These are phyloP conservation scores for Helarctos malayanus DNA, from an alignment of 2,797 vertebrate species.

Conservation along the genomic window DNA sequence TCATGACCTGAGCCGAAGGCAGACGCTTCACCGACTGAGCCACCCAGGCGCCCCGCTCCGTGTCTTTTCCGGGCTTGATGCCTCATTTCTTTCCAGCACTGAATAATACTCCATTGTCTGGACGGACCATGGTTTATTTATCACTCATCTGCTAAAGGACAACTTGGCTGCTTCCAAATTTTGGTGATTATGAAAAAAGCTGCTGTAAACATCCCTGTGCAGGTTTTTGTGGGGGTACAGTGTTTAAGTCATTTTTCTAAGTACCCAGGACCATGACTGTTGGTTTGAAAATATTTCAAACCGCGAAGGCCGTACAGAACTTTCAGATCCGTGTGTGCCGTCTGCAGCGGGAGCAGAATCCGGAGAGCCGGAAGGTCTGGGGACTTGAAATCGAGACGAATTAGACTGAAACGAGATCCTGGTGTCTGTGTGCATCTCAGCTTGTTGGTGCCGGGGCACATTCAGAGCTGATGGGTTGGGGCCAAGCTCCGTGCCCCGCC, in stretches of 20 bases:
- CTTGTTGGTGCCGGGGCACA: rapidly evolving
- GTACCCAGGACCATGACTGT: not conserved
- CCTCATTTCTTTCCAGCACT: not conserved
- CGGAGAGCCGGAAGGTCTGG: not conserved
- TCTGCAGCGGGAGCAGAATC: not conserved
- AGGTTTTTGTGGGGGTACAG: not conserved
- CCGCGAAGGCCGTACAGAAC: too few species aligned
- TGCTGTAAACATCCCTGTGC: too few species aligned
- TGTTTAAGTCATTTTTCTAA: not conserved
- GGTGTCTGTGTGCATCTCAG: rapidly evolving
- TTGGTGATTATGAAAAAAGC: not conserved
- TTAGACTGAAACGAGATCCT: not conserved
- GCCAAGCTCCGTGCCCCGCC: rapidly evolving
- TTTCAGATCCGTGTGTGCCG: not conserved
- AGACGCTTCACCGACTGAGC: not conserved
- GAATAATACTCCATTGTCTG: not conserved
- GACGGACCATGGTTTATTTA: rapidly evolving
- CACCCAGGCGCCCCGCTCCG: not conserved
- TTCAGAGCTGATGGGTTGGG: rapidly evolving
- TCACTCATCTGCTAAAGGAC: not conserved
- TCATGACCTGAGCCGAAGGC: not conserved
- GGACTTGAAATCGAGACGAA: not conserved
- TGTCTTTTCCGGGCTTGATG: not conserved
- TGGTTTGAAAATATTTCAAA: not conserved
- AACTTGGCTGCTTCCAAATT: not conserved